These are phyloP conservation scores for Anthophora plumipes DNA, from an alignment of 2,888 invertebrate species.

Conservation along the genomic window DNA sequence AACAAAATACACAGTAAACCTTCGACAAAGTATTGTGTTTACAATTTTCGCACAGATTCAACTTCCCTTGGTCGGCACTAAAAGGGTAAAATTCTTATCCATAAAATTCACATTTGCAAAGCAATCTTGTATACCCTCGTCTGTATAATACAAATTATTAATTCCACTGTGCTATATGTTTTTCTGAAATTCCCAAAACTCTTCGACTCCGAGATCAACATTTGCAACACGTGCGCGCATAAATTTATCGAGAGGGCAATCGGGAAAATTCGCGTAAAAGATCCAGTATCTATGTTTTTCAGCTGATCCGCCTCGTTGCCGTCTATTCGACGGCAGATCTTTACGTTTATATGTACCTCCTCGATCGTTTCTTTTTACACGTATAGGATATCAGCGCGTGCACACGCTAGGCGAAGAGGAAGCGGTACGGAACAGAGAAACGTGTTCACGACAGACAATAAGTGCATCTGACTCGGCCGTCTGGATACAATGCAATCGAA, in stretches of 20 bases:
- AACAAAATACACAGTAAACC: no score
- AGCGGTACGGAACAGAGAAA: background rate
- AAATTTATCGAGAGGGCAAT: background rate
- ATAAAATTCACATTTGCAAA: no score
- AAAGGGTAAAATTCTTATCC: no score
- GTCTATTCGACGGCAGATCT: background rate
- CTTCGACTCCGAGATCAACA: no score
- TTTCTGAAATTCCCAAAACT: no score
- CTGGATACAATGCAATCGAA: constrained; percentile 59
- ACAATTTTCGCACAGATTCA: no score
- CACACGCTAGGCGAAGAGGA: background rate
- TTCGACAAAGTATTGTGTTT: no score
- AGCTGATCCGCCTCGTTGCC: background rate
- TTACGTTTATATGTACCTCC: background rate
- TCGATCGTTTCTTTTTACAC: background rate
- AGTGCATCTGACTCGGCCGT: constrained; percentile 66
- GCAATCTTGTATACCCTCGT: no score
- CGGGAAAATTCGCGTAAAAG: background rate
- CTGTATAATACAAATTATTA: no score
- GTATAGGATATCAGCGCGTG: background rate
- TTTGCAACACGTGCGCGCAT: no score
- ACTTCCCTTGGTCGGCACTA: no score
- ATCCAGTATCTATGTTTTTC: background rate
- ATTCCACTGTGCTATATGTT: no score
- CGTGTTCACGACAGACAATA: constrained; percentile 69